phyloP scores from a whole-genome alignment of 2,888 invertebrate genomes.

The Lysandra bellargus region DNA sequence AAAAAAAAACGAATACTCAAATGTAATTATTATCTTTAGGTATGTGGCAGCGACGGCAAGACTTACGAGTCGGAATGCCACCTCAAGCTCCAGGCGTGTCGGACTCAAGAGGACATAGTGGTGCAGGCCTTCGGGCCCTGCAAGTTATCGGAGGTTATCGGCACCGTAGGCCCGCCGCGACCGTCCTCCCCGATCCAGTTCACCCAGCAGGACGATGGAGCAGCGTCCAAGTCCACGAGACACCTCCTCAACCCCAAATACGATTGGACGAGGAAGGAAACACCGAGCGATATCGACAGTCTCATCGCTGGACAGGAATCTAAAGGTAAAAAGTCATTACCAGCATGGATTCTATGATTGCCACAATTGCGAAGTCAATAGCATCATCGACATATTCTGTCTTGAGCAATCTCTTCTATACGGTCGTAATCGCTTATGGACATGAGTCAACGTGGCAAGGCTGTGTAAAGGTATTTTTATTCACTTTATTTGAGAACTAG shows the following conservation, averaged over 20 bases:
- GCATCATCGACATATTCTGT: no score
- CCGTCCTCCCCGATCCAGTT: slow-evolving; percentile 89
- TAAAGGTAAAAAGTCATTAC: slow-evolving; percentile 58
- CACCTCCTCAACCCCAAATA: slow-evolving; percentile 87
- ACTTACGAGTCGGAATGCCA: slow-evolving; percentile 92
- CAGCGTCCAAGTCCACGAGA: slow-evolving; percentile 89
- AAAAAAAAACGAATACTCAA: neutral
- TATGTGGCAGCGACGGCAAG: slow-evolving; percentile 90
- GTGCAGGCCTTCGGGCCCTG: slow-evolving; percentile 89
- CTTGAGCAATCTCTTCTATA: no score
- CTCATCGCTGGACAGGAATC: slow-evolving; percentile 67
- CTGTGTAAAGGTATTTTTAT: no score
- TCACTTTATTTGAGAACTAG: no score
- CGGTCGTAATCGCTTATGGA: no score
- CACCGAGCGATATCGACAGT: slow-evolving; percentile 71
- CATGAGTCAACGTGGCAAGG: no score
- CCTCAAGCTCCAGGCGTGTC: slow-evolving; percentile 90
- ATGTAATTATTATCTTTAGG: slow-evolving; percentile 54
- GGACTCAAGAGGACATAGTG: slow-evolving; percentile 88
- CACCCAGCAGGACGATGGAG: slow-evolving; percentile 88
- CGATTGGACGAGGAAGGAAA: slow-evolving; percentile 79
- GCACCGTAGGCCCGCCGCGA: slow-evolving; percentile 87
- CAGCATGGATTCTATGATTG: neutral
- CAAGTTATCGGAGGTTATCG: slow-evolving; percentile 84
- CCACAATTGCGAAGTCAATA: no score